Evolutionary conservation across 2,113 vertebrate species (phyloP), one percentile per base, ranked within the genome.

Genomic region (Xiphophorus maculatus): DNA sequence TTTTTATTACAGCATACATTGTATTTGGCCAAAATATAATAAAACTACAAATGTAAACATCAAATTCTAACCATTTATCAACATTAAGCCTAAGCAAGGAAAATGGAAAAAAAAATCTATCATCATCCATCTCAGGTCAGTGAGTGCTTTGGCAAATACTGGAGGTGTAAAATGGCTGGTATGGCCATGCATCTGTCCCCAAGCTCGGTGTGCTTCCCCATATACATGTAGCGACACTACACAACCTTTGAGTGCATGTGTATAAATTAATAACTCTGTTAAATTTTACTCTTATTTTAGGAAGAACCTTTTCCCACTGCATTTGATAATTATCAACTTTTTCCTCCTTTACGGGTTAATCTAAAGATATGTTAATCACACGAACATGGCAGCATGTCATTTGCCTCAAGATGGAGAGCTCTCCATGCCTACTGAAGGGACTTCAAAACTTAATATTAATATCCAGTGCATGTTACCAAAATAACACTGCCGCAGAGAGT

Each of bases 161-260:
- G 80, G 70, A 92, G 87, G 90, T 92, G 90, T 89, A 92, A 93
- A 93, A 93, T 93, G 92, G 92, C 92, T 92, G 91, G 84, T 91
- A 81, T 85, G 84, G 76, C 74, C 80, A 86, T 83, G 85, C 83
- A 87, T 90, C 81, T 88, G 90, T 92, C 90, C 86, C 82, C 71
- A 63, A n/a, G 69, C 73, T 84, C 69, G 28, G 71, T 67, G 65
- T 79, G 76, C 66, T 35, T 65, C 83, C 44, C 70, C 72, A 48
- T 74, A 64, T 63, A 32, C 64, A 83, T 70, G 76, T 82, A 87
- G 72, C 75, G 75, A 86, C 19, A 60, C 19, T 40, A 71, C n/a
- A 72, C 5, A 69, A 35, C 11, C 73, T 69, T 25, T 1, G 28
- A 4, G 27, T 3, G 51, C 22, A 3, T n/a, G 15, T 3, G 70